A percentile compares a stretch with the other conserved stretches of the same genome.
These are phyloP conservation scores for Tringa solitaria DNA, from an alignment of 2,113 vertebrate genomes.

Conservation along the genomic window DNA sequence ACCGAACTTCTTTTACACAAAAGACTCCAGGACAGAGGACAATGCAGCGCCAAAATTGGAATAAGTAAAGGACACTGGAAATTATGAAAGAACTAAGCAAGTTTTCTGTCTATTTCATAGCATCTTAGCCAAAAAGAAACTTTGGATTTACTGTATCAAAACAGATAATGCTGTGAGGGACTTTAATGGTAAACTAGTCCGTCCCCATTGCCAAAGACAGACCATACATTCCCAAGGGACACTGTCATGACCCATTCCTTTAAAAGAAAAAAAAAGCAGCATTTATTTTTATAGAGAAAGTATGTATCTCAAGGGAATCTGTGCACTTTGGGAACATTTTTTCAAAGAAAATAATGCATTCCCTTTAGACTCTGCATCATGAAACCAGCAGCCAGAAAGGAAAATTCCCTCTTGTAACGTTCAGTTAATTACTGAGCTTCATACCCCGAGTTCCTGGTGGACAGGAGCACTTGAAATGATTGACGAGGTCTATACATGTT, in stretches of 20 bases:
- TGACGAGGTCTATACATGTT: constrained; percentile 90
- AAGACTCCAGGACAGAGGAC: not conserved
- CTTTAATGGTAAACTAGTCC: not conserved
- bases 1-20: not conserved
- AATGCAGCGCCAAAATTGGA: not conserved
- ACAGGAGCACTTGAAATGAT: constrained; percentile 88
- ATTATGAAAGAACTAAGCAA: not conserved
- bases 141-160: not conserved
- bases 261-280: not conserved
- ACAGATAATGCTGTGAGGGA: not conserved
- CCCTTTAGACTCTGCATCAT: not conserved
- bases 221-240: not conserved
- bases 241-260: constrained; percentile 6
- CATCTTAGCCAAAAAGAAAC: not conserved
- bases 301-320: constrained; percentile 26
- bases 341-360: constrained; percentile 7
- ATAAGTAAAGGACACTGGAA: not conserved
- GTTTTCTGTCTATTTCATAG: not conserved
- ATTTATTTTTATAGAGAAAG: constrained; percentile 55
- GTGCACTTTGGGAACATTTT: constrained; percentile 49
- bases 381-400: not conserved
- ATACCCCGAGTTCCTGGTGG: constrained; percentile 89
- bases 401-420: not conserved
- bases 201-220: not conserved
- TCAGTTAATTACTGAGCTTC: not conserved